A percentile compares a stretch with the other conserved stretches of the same genome.
These are phyloP conservation scores for Drosophila acutilabella DNA, from an alignment of 2,888 invertebrate genomes.

Conservation along the genomic window DNA sequence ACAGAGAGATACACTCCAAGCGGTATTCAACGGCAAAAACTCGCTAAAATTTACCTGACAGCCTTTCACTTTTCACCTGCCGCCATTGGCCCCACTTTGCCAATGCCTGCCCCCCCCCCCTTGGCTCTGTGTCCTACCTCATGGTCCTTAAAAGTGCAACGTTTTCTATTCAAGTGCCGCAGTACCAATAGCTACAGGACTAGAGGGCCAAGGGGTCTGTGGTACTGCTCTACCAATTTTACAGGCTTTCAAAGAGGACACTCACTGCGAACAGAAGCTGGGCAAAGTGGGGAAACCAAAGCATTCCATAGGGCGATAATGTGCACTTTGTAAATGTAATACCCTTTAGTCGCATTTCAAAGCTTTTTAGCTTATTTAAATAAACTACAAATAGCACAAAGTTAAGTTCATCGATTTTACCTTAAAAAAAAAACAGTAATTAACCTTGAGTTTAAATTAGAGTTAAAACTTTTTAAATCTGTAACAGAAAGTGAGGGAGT, in stretches of 20 bases:
- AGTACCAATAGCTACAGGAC: neutral
- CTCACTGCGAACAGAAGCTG: conserved; percentile 7
- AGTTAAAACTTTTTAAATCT: neutral
- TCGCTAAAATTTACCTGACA: conserved; percentile 56
- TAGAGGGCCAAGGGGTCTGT: neutral
- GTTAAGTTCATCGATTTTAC: neutral
- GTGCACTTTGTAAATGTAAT: conserved; percentile 12
- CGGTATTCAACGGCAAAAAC: conserved; percentile 65
- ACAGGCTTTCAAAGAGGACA: conserved; percentile 36
- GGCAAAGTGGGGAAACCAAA: neutral
- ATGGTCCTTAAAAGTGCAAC: conserved; percentile 63
- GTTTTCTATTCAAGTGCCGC: conserved; percentile 65
- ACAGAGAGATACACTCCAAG: conserved; percentile 40
- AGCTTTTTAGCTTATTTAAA: conserved; percentile 4
- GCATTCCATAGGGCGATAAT: conserved; percentile 11
- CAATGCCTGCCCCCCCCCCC: neutral
- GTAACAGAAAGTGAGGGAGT: neutral
- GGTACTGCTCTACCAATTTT: conserved; percentile 59
- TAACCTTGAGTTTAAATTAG: neutral
- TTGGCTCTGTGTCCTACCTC: neutral
- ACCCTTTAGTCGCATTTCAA: conserved; percentile 6
- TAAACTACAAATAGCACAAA: neutral
- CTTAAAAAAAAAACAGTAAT: neutral
- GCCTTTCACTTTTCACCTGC: conserved; percentile 73
- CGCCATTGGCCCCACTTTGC: conserved; percentile 14